Conservation (phyloP, 2,113 vertebrate species). For the Corythaeola cristata region DNA sequence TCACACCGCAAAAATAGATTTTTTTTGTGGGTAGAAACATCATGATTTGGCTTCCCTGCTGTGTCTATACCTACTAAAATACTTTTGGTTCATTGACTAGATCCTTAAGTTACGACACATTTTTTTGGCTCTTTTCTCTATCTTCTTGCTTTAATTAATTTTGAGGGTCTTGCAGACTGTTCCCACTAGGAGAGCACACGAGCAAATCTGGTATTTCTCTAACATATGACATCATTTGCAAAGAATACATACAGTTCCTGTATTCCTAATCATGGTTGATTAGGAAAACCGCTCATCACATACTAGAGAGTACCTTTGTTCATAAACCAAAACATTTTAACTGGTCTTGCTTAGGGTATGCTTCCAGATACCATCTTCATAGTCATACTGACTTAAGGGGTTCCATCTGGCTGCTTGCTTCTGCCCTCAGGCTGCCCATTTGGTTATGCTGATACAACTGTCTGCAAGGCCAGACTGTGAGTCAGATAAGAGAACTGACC, state of each 20-base stretch:
- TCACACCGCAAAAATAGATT: neutral
- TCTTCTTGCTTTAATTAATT: neutral
- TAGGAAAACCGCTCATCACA: neutral
- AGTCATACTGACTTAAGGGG: neutral
- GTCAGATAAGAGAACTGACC: neutral
- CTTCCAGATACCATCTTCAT: neutral
- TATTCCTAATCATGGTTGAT: neutral
- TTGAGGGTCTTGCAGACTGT: neutral
- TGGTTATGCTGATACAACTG: neutral
- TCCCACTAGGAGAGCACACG: neutral
- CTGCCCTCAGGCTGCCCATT: slow-evolving; percentile 7
- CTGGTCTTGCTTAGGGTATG: neutral
- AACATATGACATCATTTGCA: neutral
- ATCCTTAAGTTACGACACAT: neutral
- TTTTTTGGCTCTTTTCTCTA: neutral
- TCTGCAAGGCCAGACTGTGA: neutral
- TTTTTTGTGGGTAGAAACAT: neutral
- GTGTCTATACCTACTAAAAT: neutral
- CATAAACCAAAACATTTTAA: neutral
- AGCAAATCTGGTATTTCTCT: neutral
- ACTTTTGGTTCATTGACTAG: neutral
- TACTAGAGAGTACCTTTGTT: neutral
- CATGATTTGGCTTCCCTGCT: neutral
- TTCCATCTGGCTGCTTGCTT: neutral
- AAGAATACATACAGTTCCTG: neutral